Base-by-base conservation (phyloP, 2,797 vertebrate genomes). In the Gorsachius magnificus region DNA sequence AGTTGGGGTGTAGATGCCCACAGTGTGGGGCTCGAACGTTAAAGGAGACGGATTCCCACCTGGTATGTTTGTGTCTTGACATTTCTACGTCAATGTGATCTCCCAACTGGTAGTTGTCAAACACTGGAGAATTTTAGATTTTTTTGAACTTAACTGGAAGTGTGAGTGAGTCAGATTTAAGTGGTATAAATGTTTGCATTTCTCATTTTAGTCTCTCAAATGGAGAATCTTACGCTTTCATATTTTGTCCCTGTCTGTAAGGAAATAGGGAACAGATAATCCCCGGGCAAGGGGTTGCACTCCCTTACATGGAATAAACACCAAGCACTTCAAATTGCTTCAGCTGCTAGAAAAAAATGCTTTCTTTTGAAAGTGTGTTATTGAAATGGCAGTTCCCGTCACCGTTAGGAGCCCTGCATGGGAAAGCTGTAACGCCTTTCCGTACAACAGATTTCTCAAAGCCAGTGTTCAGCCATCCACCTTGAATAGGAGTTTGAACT, bases 41-140 rank as follows among this genome's bases (percentile, higher is more conserved):
- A 93, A 90, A 92, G 69, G 87, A 87, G 68, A 64, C 74, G 75
- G 26, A 75, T 96, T 94, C 78, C 86, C 57, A 87, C 93, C 92
- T 85, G 64, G 35, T 82, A 60, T 87, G 71, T 95, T 95, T 87
- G 58, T 91, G 68, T 57, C 95, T 92, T 93, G 90, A 89, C 90
- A 83, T 92, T 96, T 94, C 70, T 76, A 68, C 54, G 68, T 60
- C 77, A 83, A 46, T 75, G 29, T 95, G 51, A 87, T 95, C 95
- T 95, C 90, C 95, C 94, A 96, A 48, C 68, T 93, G 90, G 69
- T 87, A 84, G 90, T 72, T 87, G 83, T 71, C 89, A 71, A 89
- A 83, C 66, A 92, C 46, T 51, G 43, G 63, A 87, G 38, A 83
- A 64, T 63, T 95, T 80, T 15, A 19, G 45, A 13, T 24, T 60